phyloP scores from a whole-genome alignment of 2,113 vertebrate genomes.

The Ardeotis arabs region DNA sequence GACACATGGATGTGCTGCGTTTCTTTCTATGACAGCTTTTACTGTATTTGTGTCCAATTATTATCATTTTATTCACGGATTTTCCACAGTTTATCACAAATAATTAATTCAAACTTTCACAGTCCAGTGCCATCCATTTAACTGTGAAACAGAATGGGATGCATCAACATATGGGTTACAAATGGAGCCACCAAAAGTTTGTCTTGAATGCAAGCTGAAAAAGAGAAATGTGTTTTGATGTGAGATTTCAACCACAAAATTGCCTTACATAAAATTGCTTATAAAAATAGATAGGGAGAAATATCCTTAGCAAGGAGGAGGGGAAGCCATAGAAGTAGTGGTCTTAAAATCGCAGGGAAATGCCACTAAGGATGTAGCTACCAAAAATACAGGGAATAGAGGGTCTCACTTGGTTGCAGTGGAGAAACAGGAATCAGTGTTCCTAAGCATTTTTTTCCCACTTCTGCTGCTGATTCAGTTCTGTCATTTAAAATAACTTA shows the following conservation, averaged over 20 bases:
- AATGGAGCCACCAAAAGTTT: conserved; percentile 63
- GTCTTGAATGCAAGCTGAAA: conserved; percentile 64
- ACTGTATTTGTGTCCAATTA: conserved; percentile 67
- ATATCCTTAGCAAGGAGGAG: not conserved
- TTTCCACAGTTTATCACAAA: conserved; percentile 58
- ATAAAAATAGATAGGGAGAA: not conserved
- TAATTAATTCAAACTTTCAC: conserved; percentile 63
- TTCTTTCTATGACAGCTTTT: conserved; percentile 70
- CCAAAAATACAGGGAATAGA: not conserved
- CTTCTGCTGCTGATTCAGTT: not conserved
- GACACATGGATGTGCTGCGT: conserved; percentile 72
- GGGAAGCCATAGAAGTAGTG: not conserved
- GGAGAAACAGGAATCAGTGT: not conserved
- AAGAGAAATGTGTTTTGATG: conserved; percentile 48
- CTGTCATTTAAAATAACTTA: not conserved
- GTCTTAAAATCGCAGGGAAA: not conserved
- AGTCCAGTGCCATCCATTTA: conserved; percentile 55
- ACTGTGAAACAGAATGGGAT: conserved; percentile 60
- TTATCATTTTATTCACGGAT: conserved; percentile 65
- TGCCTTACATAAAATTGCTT: conserved; percentile 11
- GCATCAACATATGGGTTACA: conserved; percentile 67
- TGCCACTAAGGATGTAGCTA: not conserved
- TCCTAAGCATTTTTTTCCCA: not conserved
- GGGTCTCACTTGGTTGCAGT: not conserved
- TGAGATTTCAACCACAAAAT: conserved; percentile 61